Evolutionary conservation across 2,797 vertebrate genomes (phyloP).

Genomic region (Hippoglossus hippoglossus): DNA sequence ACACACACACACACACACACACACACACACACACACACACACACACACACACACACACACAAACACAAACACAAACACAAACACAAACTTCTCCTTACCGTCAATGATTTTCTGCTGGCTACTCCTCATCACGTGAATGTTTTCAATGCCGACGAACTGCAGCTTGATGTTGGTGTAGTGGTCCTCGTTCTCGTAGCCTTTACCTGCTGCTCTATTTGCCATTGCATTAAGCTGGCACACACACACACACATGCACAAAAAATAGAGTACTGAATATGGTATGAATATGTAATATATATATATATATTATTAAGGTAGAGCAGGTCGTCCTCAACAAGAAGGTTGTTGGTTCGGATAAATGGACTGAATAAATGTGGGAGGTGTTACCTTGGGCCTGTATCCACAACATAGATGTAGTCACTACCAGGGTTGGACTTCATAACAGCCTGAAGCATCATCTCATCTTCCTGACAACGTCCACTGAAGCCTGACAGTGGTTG

Average conservation of each 20-base stretch:
- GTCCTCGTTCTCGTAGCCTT: conserved; percentile 97
- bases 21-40: no score
- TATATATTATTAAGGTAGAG: no score
- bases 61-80: no score
- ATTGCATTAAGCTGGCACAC: conserved; percentile 95
- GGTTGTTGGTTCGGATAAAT: no score
- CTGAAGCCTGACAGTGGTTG: conserved; percentile 97
- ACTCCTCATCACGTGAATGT: conserved; percentile 98
- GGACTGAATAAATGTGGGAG: background rate
- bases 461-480: conserved; percentile 94
- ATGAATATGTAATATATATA: background rate
- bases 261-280: background rate
- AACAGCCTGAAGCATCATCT: conserved; percentile 94
- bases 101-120: conserved; percentile 97
- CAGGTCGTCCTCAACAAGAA: no score
- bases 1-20: no score
- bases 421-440: conserved; percentile 95
- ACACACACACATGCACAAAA: background rate
- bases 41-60: no score
- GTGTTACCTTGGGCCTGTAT: conserved; percentile 93
- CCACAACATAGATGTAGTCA: conserved; percentile 94
- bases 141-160: conserved; percentile 97
- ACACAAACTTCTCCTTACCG: conserved; percentile 73
- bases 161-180: conserved; percentile 98
- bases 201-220: conserved; percentile 96